phyloP scores from a whole-genome alignment of 2,113 vertebrate genomes.

The Pteruthius melanotis region DNA sequence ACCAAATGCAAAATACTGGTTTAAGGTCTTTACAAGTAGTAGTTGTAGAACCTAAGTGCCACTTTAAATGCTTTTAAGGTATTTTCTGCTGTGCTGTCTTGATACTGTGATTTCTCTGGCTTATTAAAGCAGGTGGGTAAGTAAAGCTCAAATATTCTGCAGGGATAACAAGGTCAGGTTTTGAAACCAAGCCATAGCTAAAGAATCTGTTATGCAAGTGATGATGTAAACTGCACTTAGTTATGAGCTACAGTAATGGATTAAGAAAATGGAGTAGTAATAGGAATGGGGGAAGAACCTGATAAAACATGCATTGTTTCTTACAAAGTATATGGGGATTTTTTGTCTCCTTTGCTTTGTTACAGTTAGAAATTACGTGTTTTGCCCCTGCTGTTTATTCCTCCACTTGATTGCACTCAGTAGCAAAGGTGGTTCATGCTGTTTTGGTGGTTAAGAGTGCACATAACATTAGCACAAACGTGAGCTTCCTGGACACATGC shows the following conservation, averaged over 20 bases:
- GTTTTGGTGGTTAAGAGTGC: background rate
- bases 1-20: background rate
- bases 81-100: background rate
- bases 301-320: background rate
- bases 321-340: background rate
- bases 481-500: background rate
- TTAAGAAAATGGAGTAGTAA: background rate
- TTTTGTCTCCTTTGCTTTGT: background rate
- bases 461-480: background rate
- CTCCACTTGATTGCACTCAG: background rate
- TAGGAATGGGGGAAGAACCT: background rate
- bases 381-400: background rate
- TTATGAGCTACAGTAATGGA: background rate
- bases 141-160: background rate
- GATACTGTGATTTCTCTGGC: background rate
- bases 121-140: background rate
- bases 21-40: background rate
- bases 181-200: background rate
- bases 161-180: background rate
- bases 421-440: background rate
- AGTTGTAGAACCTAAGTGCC: background rate
- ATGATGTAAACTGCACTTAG: background rate
- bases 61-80: background rate
- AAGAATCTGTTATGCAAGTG: background rate
- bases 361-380: background rate